Evolutionary conservation across 1,140 invertebrate genomes (phyloP), one percentile per base, ranked within the genome.

Genomic region (Ips nitidus): DNA sequence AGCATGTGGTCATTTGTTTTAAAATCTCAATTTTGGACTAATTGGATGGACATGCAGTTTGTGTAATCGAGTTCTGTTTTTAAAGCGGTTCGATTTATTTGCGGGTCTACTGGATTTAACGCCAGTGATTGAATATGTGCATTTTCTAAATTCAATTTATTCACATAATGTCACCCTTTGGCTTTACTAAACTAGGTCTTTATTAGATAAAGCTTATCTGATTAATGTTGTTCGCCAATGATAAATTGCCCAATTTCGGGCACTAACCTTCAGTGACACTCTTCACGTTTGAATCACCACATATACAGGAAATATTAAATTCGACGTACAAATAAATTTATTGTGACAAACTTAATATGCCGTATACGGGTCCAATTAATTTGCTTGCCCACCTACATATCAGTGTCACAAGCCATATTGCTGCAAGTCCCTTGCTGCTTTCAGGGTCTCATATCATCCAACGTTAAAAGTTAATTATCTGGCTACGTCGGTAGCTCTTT

Each of bases 401-500:
- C 45, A 50, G 6, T 50, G 7, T 50, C 2, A 22, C 7, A 50
- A 50, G 45, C 45, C 45, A 50, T 6, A 50, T 50, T 50, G 45
- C 45, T 50, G 45, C 45, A 50, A 22, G 45, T 50, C 45, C 45
- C 45, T 50, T 22, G 45, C 22, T 50, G 45, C 45, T 50, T 50
- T 50, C 45, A 50, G 7, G 45, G 45, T 8, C 45, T 50, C 45
- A 3, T 50, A 50, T 50, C 45, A 50, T 50, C 45, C 45, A 50
- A 22, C 7, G 45, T 50, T 50, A 50, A 22, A 50, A 50, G 45
- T 50, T 50, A 50, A 50, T 50, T 50, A 50, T 50, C 45, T 50
- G 45, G 45, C 45, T 50, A 50, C 45, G 45, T 50, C 1, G 45
- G 7, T 22, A 22, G 45, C 45, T 50, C 22, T 8, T 50, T 50